Conservation (phyloP, 2,888 invertebrate species). For the Amiota minor region DNA sequence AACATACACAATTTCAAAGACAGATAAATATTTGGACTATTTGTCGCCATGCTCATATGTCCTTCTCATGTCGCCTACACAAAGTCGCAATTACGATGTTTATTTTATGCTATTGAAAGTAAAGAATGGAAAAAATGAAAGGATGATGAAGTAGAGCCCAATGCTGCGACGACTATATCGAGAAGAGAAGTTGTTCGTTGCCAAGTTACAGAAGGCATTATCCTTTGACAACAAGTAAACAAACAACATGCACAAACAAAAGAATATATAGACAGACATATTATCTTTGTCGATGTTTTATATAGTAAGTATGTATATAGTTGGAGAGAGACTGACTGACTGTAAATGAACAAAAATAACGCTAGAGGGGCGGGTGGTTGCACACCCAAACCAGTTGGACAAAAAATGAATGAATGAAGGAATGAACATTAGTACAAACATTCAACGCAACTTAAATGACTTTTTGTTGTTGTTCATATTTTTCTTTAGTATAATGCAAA, state of each 20-base stretch:
- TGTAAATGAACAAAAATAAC: no score
- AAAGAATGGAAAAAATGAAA: background rate
- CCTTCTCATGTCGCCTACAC: constrained; percentile 59
- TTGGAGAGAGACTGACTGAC: no score
- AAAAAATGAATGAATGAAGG: no score
- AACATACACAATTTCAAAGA: background rate
- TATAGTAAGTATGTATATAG: no score
- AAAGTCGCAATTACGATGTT: constrained; percentile 66
- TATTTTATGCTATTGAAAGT: constrained; percentile 51
- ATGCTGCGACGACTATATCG: background rate
- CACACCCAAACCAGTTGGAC: no score
- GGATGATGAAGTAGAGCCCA: constrained; percentile 2
- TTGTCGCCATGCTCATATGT: constrained; percentile 53
- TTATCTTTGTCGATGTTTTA: no score
- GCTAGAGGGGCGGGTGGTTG: no score
- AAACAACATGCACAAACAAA: constrained; percentile 15
- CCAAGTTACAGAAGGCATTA: constrained; percentile 17
- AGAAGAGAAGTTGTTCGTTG: constrained; percentile 13
- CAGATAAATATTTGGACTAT: constrained; percentile 51
- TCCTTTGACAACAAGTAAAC: constrained; percentile 29
- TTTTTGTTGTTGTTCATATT: constrained; percentile 46
- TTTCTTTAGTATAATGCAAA: constrained; percentile 59
- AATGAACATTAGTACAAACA: no score
- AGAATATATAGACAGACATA: constrained; percentile 9
- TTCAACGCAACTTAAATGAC: background rate